phyloP scores from a whole-genome alignment of 2,888 invertebrate species.

The Oscheius myriophilus region DNA sequence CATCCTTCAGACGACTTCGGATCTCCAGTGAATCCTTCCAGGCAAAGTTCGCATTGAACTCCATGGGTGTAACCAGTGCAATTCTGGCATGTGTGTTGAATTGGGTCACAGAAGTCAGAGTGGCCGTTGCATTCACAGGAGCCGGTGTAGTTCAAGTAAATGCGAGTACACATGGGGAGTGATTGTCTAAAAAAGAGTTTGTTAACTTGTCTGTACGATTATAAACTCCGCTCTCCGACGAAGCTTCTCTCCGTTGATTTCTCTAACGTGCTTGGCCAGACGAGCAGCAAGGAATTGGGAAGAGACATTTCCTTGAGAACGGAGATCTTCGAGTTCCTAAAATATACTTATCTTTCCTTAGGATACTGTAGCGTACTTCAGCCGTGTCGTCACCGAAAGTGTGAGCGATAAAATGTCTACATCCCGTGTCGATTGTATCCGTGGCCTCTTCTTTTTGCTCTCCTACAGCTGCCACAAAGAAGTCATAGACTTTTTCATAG shows the following conservation, averaged over 20 bases:
- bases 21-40: constrained; percentile 25
- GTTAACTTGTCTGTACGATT: neutral
- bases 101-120: constrained; percentile 34
- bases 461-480: constrained; percentile 43
- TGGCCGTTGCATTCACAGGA: constrained; percentile 45
- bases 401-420: constrained; percentile 52
- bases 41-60: constrained; percentile 80
- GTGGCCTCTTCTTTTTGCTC: constrained; percentile 50
- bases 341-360: neutral
- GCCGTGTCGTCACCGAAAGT: constrained; percentile 53
- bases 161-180: constrained; percentile 50
- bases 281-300: constrained; percentile 39
- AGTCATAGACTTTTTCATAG: constrained; percentile 52
- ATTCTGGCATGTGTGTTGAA: constrained; percentile 92
- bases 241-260: constrained; percentile 25
- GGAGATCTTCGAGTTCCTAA: constrained; percentile 51
- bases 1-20: constrained; percentile 1
- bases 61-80: constrained; percentile 94
- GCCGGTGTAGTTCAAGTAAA: constrained; percentile 48
- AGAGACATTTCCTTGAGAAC: constrained; percentile 34
- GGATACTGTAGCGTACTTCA: constrained; percentile 33
- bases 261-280: constrained; percentile 26
- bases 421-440: constrained; percentile 51
- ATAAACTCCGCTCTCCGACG: constrained; percentile 18
- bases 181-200: constrained; percentile 39